These are phyloP conservation scores for Heterocephalus glaber DNA, from an alignment of 2,113 vertebrate genomes.

Conservation along the genomic window DNA sequence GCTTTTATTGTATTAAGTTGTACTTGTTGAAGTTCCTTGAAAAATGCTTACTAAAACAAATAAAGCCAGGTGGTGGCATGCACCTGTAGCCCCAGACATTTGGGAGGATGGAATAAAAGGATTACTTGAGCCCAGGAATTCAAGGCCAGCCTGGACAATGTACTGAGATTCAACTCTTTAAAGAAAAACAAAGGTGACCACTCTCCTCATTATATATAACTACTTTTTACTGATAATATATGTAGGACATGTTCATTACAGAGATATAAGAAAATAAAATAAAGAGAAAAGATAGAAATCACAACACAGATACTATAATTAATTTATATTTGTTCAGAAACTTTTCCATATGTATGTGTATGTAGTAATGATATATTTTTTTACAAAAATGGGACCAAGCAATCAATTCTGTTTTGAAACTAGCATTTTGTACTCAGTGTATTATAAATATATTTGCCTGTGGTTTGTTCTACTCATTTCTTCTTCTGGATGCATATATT, in stretches of 20 bases:
- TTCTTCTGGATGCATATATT: background rate
- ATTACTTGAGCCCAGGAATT: background rate
- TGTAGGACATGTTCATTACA: background rate
- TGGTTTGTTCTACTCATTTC: background rate
- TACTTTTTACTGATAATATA: background rate
- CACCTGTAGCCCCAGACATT: no score
- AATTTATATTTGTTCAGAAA: background rate
- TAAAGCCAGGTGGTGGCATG: background rate
- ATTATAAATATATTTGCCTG: background rate
- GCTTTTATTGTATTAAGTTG: background rate
- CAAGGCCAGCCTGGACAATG: background rate
- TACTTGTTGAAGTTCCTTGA: background rate
- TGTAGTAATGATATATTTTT: background rate
- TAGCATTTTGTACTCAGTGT: background rate
- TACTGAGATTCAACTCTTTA: background rate
- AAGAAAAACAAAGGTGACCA: background rate
- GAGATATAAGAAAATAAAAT: conserved; percentile 8
- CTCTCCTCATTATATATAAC: background rate
- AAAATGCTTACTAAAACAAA: background rate
- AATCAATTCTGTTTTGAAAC: conserved; percentile 14
- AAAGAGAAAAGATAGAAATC: background rate
- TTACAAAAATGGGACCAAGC: background rate
- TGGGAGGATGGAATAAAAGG: background rate
- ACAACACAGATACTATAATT: background rate
- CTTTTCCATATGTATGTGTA: background rate